Conservation (phyloP, 2,888 invertebrate species). For the Pristionchus exspectatus region DNA sequence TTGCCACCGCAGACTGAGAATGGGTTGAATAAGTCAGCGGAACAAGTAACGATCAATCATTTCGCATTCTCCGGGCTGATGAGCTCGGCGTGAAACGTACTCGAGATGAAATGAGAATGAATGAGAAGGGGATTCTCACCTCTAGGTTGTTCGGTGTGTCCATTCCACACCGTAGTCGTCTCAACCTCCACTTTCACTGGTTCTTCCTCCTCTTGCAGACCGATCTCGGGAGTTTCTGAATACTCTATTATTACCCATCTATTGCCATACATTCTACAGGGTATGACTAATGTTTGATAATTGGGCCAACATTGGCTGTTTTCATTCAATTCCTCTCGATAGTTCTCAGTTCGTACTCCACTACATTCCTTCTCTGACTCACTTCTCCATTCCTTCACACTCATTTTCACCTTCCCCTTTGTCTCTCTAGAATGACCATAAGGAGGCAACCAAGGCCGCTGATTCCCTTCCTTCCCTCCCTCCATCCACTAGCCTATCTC, state of each 20-base stretch:
- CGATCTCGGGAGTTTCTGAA: slow-evolving; percentile 12
- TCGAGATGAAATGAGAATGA: neutral
- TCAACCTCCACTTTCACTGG: slow-evolving; percentile 26
- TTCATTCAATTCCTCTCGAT: neutral
- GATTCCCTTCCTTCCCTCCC: neutral
- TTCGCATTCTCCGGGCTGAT: neutral
- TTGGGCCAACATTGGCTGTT: neutral
- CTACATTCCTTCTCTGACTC: neutral
- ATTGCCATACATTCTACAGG: neutral
- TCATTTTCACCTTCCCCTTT: slow-evolving; percentile 15
- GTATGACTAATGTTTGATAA: neutral
- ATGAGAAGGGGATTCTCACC: neutral
- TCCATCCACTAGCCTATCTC: slow-evolving; percentile 21
- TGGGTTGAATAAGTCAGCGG: neutral
- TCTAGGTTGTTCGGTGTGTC: slow-evolving; percentile 43
- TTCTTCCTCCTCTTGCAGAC: slow-evolving; percentile 44
- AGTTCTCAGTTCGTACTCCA: slow-evolving; percentile 22
- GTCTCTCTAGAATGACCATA: slow-evolving; percentile 45
- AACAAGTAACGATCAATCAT: neutral
- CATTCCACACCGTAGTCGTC: slow-evolving; percentile 46
- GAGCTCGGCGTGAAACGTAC: neutral
- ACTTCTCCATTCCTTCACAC: slow-evolving; percentile 8
- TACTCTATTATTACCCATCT: neutral
- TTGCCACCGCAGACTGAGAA: slow-evolving; percentile 58
- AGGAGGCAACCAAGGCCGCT: slow-evolving; percentile 8